phyloP scores from a whole-genome alignment of 1,140 invertebrate species.

The Colletes latitarsis region DNA sequence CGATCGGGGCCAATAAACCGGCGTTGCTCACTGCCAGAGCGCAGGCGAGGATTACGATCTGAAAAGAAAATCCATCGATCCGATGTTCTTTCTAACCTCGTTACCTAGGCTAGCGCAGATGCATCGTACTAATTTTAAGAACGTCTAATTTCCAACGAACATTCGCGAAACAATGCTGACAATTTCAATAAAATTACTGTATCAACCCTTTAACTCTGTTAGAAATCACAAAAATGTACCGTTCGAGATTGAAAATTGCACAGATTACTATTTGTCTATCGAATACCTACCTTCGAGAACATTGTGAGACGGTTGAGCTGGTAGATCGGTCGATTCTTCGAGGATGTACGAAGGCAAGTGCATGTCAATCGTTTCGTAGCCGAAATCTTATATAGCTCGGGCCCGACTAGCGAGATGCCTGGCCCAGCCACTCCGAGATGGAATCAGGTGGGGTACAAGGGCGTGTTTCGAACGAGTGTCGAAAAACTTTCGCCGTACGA shows the following conservation, averaged over 20 bases:
- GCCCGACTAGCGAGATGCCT: background rate
- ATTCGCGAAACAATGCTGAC: no score
- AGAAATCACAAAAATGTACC: background rate
- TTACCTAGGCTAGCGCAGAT: no score
- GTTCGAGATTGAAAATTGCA: background rate
- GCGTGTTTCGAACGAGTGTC: slow-evolving; percentile 24
- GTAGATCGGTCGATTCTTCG: slow-evolving; percentile 45
- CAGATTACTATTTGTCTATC: slow-evolving; percentile 12
- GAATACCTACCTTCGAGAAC: slow-evolving; percentile 63
- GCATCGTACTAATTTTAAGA: no score
- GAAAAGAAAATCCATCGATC: slow-evolving; percentile 41
- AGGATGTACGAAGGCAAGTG: slow-evolving; percentile 37
- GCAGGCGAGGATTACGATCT: slow-evolving; percentile 80
- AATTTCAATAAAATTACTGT: no score
- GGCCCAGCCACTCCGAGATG: background rate
- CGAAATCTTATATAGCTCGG: slow-evolving; percentile 50
- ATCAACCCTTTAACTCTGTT: no score
- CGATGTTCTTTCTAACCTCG: no score
- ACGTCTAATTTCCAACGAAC: no score
- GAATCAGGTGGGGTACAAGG: slow-evolving; percentile 41
- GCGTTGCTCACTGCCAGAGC: slow-evolving; percentile 73
- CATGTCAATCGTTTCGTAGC: slow-evolving; percentile 12
- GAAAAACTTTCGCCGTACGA: slow-evolving; percentile 40
- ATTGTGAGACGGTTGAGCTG: slow-evolving; percentile 21
- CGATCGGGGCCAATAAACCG: slow-evolving; percentile 67